A percentile compares a stretch with the other conserved stretches of the same genome.
Conservation (phyloP, 2,113 vertebrate genomes). For the Toxotes jaculatrix region DNA sequence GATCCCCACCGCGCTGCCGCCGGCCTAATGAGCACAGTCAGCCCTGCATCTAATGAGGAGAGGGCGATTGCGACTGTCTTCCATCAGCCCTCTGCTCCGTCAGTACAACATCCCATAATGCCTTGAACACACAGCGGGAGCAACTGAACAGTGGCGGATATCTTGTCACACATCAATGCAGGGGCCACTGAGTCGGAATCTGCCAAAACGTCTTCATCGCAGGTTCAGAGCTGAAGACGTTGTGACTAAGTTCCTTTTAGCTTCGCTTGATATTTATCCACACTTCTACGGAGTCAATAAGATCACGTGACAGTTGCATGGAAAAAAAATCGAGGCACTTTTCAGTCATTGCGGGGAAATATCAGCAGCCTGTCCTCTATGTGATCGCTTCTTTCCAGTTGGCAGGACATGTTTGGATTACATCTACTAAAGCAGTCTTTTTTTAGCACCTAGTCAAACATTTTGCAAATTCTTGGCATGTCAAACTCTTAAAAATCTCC, state of each 20-base stretch:
- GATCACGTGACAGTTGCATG: slow-evolving; percentile 3
- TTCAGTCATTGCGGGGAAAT: slow-evolving; percentile 21
- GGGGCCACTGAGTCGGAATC: not conserved
- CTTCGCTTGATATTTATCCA: not conserved
- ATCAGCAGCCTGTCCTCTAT: slow-evolving; percentile 23
- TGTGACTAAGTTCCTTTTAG: slow-evolving; percentile 1
- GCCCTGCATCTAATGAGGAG: slow-evolving; percentile 71
- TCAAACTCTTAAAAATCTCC: not conserved
- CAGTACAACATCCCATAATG: slow-evolving; percentile 66
- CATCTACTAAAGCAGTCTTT: slow-evolving; percentile 28
- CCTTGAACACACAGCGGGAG: slow-evolving; percentile 47
- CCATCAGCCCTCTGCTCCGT: slow-evolving; percentile 65
- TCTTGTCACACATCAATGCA: slow-evolving; percentile 58
- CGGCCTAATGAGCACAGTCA: slow-evolving; percentile 76
- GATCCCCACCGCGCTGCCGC: slow-evolving; percentile 58
- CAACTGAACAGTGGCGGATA: slow-evolving; percentile 30
- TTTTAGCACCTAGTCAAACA: slow-evolving; percentile 31
- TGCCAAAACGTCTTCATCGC: slow-evolving; percentile 32
- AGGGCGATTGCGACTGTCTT: slow-evolving; percentile 62
- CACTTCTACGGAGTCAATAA: not conserved
- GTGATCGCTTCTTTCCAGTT: slow-evolving; percentile 31
- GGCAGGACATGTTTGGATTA: slow-evolving; percentile 35
- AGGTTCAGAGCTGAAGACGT: slow-evolving; percentile 17
- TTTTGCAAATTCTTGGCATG: slow-evolving; percentile 33
- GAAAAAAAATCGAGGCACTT: slow-evolving; percentile 14